These are phyloP conservation scores for Crotalus viridis DNA, from an alignment of 2,113 vertebrate species.

Conservation along the genomic window DNA sequence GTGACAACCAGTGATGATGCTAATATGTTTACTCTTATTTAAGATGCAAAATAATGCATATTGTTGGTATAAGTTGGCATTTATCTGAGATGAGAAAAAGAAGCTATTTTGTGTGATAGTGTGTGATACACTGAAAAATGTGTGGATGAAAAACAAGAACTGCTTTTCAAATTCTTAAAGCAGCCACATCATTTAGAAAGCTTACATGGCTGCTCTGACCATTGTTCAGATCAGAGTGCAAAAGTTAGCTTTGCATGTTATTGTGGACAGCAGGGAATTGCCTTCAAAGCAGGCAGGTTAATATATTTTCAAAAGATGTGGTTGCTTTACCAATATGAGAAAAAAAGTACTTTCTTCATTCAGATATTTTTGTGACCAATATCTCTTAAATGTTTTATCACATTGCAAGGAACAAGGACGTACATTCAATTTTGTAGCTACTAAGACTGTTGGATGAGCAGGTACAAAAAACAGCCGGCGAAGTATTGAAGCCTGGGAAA, in stretches of 20 bases:
- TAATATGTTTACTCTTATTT: not conserved
- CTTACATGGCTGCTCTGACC: not conserved
- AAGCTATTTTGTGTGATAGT: not conserved
- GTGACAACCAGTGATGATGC: not conserved
- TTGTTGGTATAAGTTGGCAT: constrained; percentile 10
- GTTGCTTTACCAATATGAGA: not conserved
- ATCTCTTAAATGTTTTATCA: not conserved
- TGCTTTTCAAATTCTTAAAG: not conserved
- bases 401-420: not conserved
- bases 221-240: not conserved
- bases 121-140: not conserved
- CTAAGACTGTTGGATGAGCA: not conserved
- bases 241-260: not conserved
- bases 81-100: not conserved
- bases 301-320: not conserved
- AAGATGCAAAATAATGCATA: not conserved
- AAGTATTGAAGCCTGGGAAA: not conserved
- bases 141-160: not conserved
- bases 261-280: not conserved
- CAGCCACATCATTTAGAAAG: not conserved
- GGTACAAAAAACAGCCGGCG: too few relatives aligned
- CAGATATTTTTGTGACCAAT: not conserved
- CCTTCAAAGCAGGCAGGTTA: not conserved
- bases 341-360: not conserved
- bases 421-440: not conserved